Base-by-base conservation (phyloP, 2,113 vertebrate genomes). In the Carassius carassius region DNA sequence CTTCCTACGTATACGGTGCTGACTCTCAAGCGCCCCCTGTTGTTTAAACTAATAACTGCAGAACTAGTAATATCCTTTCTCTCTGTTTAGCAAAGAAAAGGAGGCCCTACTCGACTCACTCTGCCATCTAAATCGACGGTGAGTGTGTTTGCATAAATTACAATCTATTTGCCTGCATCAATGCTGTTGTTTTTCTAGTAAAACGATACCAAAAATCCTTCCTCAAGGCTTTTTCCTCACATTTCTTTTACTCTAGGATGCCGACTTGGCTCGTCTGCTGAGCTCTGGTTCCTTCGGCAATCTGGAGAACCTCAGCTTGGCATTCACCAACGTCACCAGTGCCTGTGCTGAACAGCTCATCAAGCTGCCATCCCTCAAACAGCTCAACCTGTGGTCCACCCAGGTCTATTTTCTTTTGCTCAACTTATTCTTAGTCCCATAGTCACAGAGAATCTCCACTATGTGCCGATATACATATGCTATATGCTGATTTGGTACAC, bases 341-440 rank as follows among this genome's bases (percentile, higher is more conserved):
- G 98, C 98, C 96, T 99, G 98, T 89, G 98, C 98, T 0, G 97
- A 99, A 94, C 96, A 99, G 94, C 97, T 99, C 93, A 99, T 99
- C 91, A 99, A 99, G 94, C 96, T 99, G 95, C 98, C 98, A 85
- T 99, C 98, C 0, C 98, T 99, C 91, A 99, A 98, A 93, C 98
- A 99, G 94, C 96, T 99, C 89, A 99, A 99, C 95, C 95, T 99
- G 90, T 99, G 98, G 98, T 99, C 98, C 82, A 99, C 98, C 87
- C 98, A 99, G 97, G 98, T 99, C 41, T 23, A 2, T 82, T 23
- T 11, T 13, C 29, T 9, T 17, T 4, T 17, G 6, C 37, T 6
- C 14, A 17, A 67, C 84, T 1, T 29, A 62, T 49, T 12, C 0
- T 49, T 58, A 78, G 16, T 35, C 49, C 44, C 7, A 4, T 35